These are phyloP conservation scores for Eremobia ochroleuca DNA, from an alignment of 2,888 invertebrate genomes.

Conservation along the genomic window DNA sequence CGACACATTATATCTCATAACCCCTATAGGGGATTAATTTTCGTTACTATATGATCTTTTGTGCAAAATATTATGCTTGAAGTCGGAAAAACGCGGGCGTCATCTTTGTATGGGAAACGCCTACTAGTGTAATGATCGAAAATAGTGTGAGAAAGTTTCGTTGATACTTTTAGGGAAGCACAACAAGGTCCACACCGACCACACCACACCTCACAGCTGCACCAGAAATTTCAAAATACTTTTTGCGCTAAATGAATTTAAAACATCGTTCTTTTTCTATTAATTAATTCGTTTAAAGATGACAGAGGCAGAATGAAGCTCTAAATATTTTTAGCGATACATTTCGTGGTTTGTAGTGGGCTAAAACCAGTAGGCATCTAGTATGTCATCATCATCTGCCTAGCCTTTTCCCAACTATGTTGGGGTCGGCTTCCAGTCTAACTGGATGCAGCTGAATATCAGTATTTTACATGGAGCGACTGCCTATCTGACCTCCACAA, in stretches of 20 bases:
- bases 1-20: not conserved
- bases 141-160: not conserved
- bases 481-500: too few relatives aligned
- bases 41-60: not conserved
- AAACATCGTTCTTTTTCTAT: not conserved
- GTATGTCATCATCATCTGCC: not conserved
- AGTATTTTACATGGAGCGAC: too few relatives aligned
- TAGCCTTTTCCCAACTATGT: rapidly evolving
- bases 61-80: not conserved
- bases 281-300: not conserved
- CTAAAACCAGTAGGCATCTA: not conserved
- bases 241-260: not conserved
- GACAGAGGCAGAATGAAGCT: not conserved
- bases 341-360: not conserved
- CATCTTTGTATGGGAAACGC: not conserved
- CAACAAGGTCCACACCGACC: not conserved
- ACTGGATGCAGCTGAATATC: too few relatives aligned
- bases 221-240: not conserved
- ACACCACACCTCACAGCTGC: too few relatives aligned
- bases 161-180: not conserved
- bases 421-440: too few relatives aligned
- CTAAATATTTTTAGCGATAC: not conserved
- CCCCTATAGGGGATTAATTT: not conserved
- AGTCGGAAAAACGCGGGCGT: not conserved
- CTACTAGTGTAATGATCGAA: not conserved